A percentile compares a stretch with the other conserved stretches of the same genome.
Evolutionary conservation across 2,797 vertebrate species (phyloP).

Genomic region (Siniperca scherzeri): DNA sequence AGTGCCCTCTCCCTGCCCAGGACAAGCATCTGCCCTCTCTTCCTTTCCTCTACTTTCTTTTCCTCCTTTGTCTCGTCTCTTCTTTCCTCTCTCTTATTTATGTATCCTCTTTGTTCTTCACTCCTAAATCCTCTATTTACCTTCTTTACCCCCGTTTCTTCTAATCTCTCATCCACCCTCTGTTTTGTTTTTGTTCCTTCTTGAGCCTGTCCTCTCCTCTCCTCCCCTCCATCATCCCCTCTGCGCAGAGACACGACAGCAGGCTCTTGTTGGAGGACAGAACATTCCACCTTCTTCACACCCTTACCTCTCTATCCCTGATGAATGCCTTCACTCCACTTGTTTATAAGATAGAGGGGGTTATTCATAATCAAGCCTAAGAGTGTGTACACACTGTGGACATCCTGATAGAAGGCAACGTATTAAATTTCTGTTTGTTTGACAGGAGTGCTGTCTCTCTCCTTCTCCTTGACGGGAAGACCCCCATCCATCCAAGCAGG

Average conservation of each 20-base stretch:
- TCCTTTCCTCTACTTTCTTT: slow-evolving; percentile 19
- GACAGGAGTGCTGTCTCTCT: slow-evolving; percentile 95
- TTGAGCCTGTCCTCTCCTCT: slow-evolving; percentile 17
- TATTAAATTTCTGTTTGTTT: slow-evolving; percentile 98
- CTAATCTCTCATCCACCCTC: slow-evolving; percentile 18
- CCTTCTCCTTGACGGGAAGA: slow-evolving; percentile 92
- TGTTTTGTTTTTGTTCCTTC: neutral
- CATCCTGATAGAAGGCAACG: slow-evolving; percentile 92
- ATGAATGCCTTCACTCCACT: slow-evolving; percentile 92
- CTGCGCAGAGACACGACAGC: slow-evolving; percentile 76
- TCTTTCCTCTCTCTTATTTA: slow-evolving; percentile 6
- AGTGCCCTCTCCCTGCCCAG: slow-evolving; percentile 45
- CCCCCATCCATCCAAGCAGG: slow-evolving; percentile 92
- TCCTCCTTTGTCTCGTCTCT: slow-evolving; percentile 7
- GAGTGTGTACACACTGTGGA: slow-evolving; percentile 95
- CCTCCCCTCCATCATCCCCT: slow-evolving; percentile 36
- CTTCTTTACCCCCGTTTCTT: neutral
- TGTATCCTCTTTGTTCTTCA: neutral
- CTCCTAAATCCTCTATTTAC: neutral
- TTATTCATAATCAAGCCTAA: slow-evolving; percentile 93
- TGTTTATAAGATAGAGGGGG: slow-evolving; percentile 94
- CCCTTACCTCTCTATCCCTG: slow-evolving; percentile 91
- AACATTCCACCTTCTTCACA: slow-evolving; percentile 89
- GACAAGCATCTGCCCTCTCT: slow-evolving; percentile 41
- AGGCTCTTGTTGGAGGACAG: slow-evolving; percentile 86